Base-by-base conservation (phyloP, 2,888 invertebrate genomes). In the Gonocerus acuteangulatus region DNA sequence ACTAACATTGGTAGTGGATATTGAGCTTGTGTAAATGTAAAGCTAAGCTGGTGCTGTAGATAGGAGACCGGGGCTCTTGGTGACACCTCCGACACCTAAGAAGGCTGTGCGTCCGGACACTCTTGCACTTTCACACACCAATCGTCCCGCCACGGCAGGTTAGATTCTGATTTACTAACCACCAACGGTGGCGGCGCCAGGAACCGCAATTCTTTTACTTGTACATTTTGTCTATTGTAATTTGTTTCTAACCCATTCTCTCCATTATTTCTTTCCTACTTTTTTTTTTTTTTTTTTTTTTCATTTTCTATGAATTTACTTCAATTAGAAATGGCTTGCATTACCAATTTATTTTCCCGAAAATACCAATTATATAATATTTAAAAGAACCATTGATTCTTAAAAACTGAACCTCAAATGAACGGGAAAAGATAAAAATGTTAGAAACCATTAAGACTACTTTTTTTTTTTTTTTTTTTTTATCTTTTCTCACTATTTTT, bases 131-230 rank as follows among this genome's bases (percentile, higher is more conserved):
- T 34, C 34, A 13, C 57, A 57, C 32, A 57, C 57, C 44, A 45
- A 57, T 45, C 15, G 47, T 27, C 57, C 57, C 23, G 56, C 56
- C 21, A 23, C 45, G 27, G 36, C 57, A 57, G 57, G 57, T 57
- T 57, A 57, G 57, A 34, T 19, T 45, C 54, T 36, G 39, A 39
- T 42, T 22, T 54, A 51, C 51, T 51, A 51, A 51, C 51, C 39
- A 39, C 13, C 4, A 54, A 9, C 42, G 54, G 54, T 54, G 54
- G 54, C 54, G 54, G 54, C 23, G 36, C 54, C n/a, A 7, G 7
- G 19, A 16, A 36, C 60, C 44, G 52, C 32, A 34, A 48, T 47
- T 56, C 57, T 49, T 61, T 60, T 44, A 27, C 9, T 59, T 51
- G 44, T 44, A 51, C 39, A 32, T 51, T 22, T 57, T 54, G 9